phyloP scores from a whole-genome alignment of 2,113 vertebrate species.

The Coptodon bakossiorum region DNA sequence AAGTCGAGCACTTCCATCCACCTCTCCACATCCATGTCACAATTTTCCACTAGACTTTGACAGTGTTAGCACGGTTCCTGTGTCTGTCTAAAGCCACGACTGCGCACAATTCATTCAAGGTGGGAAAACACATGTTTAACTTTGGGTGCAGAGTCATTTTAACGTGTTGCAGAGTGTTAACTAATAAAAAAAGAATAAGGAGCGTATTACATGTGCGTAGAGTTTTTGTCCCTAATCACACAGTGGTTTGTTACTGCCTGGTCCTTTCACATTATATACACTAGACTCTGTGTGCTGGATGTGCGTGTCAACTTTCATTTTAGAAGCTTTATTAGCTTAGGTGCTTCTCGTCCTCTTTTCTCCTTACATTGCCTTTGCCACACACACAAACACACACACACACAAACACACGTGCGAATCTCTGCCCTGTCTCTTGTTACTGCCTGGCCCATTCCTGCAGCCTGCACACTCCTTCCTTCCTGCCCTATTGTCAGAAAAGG shows the following conservation, averaged over 20 bases:
- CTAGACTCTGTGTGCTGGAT: not conserved
- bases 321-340: not conserved
- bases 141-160: not conserved
- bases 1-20: not conserved
- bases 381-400: not conserved
- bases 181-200: not conserved
- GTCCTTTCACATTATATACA: not conserved
- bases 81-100: not conserved
- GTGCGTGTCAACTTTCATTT: not conserved
- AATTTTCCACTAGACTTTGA: not conserved
- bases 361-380: not conserved
- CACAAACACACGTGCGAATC: not conserved
- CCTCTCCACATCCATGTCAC: not conserved
- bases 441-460: conserved; percentile 14
- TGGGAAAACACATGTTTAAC: not conserved
- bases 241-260: not conserved
- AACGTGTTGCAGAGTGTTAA: not conserved
- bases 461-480: conserved; percentile 68
- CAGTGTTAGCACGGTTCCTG: not conserved
- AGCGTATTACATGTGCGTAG: not conserved
- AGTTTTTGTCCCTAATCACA: not conserved
- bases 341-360: not conserved
- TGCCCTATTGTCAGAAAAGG: conserved; percentile 62
- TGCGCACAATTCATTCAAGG: not conserved
- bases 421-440: conserved; percentile 38